Evolutionary conservation across 2,797 vertebrate species (phyloP).

Genomic region (Tachyglossus aculeatus): DNA sequence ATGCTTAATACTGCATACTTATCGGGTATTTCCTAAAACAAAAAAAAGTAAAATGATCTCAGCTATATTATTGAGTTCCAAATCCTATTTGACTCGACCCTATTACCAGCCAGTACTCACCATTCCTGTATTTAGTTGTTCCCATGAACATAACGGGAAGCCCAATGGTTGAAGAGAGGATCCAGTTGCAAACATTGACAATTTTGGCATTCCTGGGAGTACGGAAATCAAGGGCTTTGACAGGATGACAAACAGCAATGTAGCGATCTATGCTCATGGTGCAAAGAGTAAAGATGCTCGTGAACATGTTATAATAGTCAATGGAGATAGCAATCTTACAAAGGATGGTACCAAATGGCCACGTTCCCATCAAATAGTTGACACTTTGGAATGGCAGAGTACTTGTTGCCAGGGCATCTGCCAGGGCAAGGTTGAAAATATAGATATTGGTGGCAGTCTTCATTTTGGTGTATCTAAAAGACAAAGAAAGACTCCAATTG

Average conservation of each 20-base stretch:
- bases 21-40: neutral
- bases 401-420: conserved; percentile 94
- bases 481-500: neutral
- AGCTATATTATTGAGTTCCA: too few species aligned
- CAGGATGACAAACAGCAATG: conserved; percentile 95
- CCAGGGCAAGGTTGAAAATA: conserved; percentile 97
- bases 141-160: conserved; percentile 97
- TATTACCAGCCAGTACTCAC: conserved; percentile 64
- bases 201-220: conserved; percentile 97
- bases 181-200: conserved; percentile 98
- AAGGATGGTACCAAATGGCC: conserved; percentile 93
- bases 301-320: conserved; percentile 99
- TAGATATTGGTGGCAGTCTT: conserved; percentile 99
- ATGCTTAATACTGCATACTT: neutral
- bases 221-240: conserved; percentile 96
- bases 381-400: conserved; percentile 98
- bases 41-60: neutral
- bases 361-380: conserved; percentile 97
- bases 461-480: conserved; percentile 96
- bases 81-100: too few species aligned
- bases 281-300: conserved; percentile 97
- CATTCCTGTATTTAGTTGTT: conserved; percentile 80
- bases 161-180: conserved; percentile 96
- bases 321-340: conserved; percentile 98
- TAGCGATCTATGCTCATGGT: conserved; percentile 99